Evolutionary conservation across 2,888 invertebrate species (phyloP).

Genomic region (Trachelus stipa): DNA sequence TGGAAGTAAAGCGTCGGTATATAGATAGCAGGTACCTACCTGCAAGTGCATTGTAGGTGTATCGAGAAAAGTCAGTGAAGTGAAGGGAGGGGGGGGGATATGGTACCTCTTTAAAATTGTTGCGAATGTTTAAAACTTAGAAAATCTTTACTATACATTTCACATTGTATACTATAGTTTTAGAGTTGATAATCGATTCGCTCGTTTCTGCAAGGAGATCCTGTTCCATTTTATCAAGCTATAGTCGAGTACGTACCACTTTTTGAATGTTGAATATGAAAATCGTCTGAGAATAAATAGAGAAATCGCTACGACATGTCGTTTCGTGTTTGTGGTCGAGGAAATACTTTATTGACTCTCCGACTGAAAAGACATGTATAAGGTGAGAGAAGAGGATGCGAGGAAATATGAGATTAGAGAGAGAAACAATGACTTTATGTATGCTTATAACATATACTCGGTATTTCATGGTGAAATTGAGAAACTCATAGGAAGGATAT

Average conservation of each 20-base stretch:
- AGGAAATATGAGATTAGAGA: neutral
- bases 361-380: neutral
- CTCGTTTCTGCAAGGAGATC: slow-evolving; percentile 26
- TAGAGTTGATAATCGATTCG: slow-evolving; percentile 45
- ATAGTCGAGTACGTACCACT: neutral
- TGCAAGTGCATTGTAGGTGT: neutral
- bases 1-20: neutral
- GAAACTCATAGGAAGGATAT: neutral
- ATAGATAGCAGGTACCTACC: neutral
- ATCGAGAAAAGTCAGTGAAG: neutral
- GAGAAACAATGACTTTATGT: neutral
- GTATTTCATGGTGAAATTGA: neutral
- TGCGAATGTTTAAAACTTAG: slow-evolving; percentile 32
- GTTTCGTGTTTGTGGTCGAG: neutral
- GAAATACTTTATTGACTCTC: neutral
- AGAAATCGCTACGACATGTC: neutral
- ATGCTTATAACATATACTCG: neutral
- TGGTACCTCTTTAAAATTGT: neutral
- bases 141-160: slow-evolving; percentile 29
- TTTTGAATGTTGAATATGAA: neutral
- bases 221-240: slow-evolving; percentile 14
- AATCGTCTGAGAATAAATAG: too few species aligned
- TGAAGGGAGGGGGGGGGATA: too few species aligned
- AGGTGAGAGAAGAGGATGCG: neutral
- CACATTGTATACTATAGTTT: slow-evolving; percentile 34